Evolutionary conservation across 2,888 invertebrate genomes (phyloP).

Genomic region (Branchinecta sandiegonensis): DNA sequence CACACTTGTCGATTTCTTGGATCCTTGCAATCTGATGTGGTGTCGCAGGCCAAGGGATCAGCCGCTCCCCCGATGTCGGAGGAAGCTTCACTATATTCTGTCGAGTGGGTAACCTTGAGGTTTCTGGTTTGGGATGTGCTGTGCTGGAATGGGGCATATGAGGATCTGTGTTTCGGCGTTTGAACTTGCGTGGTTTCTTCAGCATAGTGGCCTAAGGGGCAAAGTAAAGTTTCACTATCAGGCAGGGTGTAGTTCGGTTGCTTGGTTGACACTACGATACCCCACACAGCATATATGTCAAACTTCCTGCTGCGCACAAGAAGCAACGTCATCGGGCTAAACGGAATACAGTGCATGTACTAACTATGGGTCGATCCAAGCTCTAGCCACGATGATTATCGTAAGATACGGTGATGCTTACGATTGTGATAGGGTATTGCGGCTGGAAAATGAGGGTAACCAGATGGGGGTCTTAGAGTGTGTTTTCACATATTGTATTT

Average conservation of each 20-base stretch:
- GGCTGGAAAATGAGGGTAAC: no score
- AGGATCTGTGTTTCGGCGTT: slow-evolving; percentile 76
- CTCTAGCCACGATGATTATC: no score
- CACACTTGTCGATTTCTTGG: neutral
- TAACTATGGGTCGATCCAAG: no score
- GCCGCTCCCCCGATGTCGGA: neutral
- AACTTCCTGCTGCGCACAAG: no score
- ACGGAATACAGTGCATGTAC: no score
- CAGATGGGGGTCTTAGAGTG: no score
- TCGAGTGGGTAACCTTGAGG: neutral
- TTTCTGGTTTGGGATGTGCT: neutral
- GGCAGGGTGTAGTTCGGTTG: neutral
- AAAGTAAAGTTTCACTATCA: slow-evolving; percentile 9
- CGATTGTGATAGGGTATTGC: no score
- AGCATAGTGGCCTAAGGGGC: slow-evolving; percentile 90
- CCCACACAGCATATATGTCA: slow-evolving; percentile 20
- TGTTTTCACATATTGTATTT: no score
- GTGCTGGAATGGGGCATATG: slow-evolving; percentile 14
- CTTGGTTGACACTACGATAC: slow-evolving; percentile 32
- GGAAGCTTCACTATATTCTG: slow-evolving; percentile 12
- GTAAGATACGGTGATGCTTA: no score
- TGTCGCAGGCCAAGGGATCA: slow-evolving; percentile 7
- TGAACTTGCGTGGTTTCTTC: slow-evolving; percentile 90
- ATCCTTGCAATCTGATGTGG: neutral
- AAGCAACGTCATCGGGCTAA: no score